phyloP scores from a whole-genome alignment of 1,140 invertebrate species.

The Drosophila nannoptera region DNA sequence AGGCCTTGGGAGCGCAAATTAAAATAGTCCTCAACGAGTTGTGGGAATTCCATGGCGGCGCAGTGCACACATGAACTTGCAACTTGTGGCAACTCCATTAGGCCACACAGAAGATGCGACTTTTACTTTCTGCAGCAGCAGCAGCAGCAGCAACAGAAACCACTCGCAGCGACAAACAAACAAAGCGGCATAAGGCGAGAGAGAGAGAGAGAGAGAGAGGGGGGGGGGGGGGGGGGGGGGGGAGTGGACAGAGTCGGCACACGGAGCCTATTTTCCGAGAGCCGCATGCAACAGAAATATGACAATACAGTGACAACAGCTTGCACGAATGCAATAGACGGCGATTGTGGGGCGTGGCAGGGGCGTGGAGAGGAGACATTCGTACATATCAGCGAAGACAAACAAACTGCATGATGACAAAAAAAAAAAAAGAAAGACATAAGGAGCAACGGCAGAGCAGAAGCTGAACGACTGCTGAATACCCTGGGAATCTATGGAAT shows the following conservation, averaged over 20 bases:
- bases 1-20: not conserved
- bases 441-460: not conserved
- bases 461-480: not conserved
- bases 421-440: slow-evolving; percentile 5
- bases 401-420: slow-evolving; percentile 41
- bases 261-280: not conserved
- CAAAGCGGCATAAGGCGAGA: slow-evolving; percentile 23
- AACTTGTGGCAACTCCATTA: slow-evolving; percentile 27
- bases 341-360: not conserved
- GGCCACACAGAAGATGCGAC: slow-evolving; percentile 43
- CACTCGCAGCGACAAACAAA: slow-evolving; percentile 37
- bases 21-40: not conserved
- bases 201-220: slow-evolving; percentile 23
- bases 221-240: not conserved
- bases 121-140: slow-evolving; percentile 54
- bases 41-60: not conserved
- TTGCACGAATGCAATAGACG: slow-evolving; percentile 38
- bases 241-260: no score
- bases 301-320: slow-evolving; percentile 62
- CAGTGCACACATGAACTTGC: slow-evolving; percentile 1
- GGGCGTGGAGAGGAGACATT: slow-evolving; percentile 9
- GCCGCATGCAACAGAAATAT: slow-evolving; percentile 32
- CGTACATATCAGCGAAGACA: slow-evolving; percentile 36
- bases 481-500: not conserved
- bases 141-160: slow-evolving; percentile 19